Evolutionary conservation across 1,140 invertebrate species (phyloP).

Genomic region (Drosophila pandora): DNA sequence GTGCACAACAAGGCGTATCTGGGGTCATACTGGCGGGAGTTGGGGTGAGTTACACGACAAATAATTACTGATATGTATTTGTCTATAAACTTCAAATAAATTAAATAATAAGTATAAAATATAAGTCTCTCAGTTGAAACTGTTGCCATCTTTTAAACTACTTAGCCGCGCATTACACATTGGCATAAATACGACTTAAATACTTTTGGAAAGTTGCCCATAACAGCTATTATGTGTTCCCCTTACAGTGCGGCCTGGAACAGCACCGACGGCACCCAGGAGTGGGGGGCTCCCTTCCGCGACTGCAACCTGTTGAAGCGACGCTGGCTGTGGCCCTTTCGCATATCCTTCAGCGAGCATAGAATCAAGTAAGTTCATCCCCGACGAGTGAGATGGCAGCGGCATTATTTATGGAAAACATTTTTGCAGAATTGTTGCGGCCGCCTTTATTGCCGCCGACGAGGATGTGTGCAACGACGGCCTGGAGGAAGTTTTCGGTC

Average conservation of each 20-base stretch:
- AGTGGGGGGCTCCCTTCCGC: slow-evolving; percentile 82
- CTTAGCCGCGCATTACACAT: neutral
- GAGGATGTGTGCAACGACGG: slow-evolving; percentile 83
- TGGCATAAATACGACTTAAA: slow-evolving; percentile 1
- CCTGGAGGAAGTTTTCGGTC: slow-evolving; percentile 82
- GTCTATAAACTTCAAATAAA: too few species aligned
- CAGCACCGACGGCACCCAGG: slow-evolving; percentile 77
- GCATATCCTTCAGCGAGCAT: slow-evolving; percentile 78
- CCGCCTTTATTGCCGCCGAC: slow-evolving; percentile 83
- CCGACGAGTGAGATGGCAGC: neutral
- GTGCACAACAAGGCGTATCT: slow-evolving; percentile 80
- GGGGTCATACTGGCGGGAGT: slow-evolving; percentile 82
- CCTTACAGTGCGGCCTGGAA: slow-evolving; percentile 76
- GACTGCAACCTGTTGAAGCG: slow-evolving; percentile 82
- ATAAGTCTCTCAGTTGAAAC: neutral
- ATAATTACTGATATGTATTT: neutral
- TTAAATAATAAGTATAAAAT: neutral
- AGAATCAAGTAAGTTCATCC: slow-evolving; percentile 70
- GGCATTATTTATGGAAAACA: slow-evolving; percentile 14
- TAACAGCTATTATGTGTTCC: slow-evolving; percentile 35
- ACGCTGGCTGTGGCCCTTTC: slow-evolving; percentile 83
- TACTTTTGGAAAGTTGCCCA: slow-evolving; percentile 26
- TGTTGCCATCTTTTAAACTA: neutral
- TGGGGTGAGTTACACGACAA: slow-evolving; percentile 56
- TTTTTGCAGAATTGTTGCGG: slow-evolving; percentile 76